Evolutionary conservation across 30 jellyfish, hydroid and myxozoan species (phyloP).

Genomic region (Turritopsis dohrnii): DNA sequence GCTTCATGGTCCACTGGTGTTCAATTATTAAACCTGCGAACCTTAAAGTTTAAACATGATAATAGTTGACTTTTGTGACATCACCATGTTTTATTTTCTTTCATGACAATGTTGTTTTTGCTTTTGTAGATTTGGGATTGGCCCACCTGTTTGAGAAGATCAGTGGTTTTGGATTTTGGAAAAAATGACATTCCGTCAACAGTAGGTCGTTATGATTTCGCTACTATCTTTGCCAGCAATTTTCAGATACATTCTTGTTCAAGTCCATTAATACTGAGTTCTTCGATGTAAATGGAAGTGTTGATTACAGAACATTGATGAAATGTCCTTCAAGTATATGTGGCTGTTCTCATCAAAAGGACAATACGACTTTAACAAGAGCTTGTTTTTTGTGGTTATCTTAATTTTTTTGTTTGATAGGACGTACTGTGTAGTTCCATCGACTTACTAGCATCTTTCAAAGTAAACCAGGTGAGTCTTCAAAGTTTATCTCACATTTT

Average conservation of each 20-base stretch:
- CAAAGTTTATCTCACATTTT: not conserved
- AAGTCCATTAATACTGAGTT: too few relatives aligned
- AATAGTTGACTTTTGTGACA: not conserved
- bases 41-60: not conserved
- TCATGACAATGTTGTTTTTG: not conserved
- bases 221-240: too few relatives aligned
- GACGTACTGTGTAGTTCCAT: conserved; percentile 33
- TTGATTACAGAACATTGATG: too few relatives aligned
- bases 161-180: not conserved
- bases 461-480: conserved; percentile 48
- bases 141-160: not conserved
- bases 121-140: conserved; percentile 10
- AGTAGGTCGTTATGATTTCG: conserved; percentile 5
- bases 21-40: too few relatives aligned
- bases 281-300: too few relatives aligned
- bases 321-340: too few relatives aligned
- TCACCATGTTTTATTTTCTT: not conserved
- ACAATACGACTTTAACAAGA: too few relatives aligned
- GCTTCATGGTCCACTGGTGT: too few relatives aligned
- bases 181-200: not conserved
- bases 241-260: too few relatives aligned
- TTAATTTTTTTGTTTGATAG: conserved; percentile 4
- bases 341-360: too few relatives aligned
- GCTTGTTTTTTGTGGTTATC: not conserved
- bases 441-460: conserved; percentile 45